Conservation (phyloP, 2,797 vertebrate species). For the Champsocephalus gunnari region DNA sequence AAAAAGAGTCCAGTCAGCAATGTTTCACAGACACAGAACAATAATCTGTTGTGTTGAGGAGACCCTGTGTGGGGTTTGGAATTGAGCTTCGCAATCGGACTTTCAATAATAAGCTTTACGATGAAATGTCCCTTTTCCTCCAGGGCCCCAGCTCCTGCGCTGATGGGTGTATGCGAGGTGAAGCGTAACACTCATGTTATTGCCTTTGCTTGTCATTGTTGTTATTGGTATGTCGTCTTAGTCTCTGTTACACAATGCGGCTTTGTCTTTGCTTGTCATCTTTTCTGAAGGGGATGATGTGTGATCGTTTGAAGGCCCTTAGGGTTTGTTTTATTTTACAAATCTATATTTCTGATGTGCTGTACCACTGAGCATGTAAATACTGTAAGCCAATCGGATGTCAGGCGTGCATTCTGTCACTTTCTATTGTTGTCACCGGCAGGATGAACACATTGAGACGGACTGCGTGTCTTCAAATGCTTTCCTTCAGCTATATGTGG, state of each 20-base stretch:
- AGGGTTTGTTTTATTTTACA: slow-evolving; percentile 62
- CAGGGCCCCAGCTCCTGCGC: slow-evolving; percentile 19
- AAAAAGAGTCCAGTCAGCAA: slow-evolving; percentile 87
- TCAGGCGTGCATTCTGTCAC: slow-evolving; percentile 55
- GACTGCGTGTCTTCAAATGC: slow-evolving; percentile 29
- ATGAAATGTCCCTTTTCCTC: slow-evolving; percentile 56
- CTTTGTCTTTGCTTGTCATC: slow-evolving; percentile 63
- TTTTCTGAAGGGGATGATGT: slow-evolving; percentile 49
- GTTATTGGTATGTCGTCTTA: slow-evolving; percentile 49
- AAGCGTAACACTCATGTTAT: slow-evolving; percentile 35
- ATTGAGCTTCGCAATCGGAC: slow-evolving; percentile 25
- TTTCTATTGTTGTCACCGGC: slow-evolving; percentile 40
- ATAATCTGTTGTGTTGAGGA: slow-evolving; percentile 53
- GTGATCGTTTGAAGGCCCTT: slow-evolving; percentile 43
- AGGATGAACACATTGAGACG: slow-evolving; percentile 42
- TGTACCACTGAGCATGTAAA: slow-evolving; percentile 60
- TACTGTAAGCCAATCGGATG: slow-evolving; percentile 62
- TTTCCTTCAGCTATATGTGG: neutral
- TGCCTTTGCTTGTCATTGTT: slow-evolving; percentile 62
- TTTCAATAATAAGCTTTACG: slow-evolving; percentile 35
- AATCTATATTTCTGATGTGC: slow-evolving; percentile 59
- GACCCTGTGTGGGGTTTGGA: slow-evolving; percentile 23
- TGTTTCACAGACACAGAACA: slow-evolving; percentile 51
- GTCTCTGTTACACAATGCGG: slow-evolving; percentile 57
- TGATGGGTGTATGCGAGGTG: slow-evolving; percentile 31